Conservation (phyloP, 2,113 vertebrate species). For the Marmota monax region DNA sequence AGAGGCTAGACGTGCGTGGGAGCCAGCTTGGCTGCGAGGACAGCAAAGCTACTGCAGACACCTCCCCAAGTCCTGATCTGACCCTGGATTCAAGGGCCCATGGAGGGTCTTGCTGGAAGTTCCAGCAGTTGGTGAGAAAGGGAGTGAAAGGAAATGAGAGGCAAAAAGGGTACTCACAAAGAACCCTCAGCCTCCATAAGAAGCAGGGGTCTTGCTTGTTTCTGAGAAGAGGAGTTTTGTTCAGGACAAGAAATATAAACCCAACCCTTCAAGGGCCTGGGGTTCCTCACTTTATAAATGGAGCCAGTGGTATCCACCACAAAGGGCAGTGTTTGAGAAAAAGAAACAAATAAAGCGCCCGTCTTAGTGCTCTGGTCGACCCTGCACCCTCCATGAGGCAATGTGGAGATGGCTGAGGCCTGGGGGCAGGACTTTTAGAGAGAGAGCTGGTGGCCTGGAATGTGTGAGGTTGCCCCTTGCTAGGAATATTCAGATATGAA, state of each 20-base stretch:
- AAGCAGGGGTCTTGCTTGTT: not conserved
- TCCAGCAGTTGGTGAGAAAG: not conserved
- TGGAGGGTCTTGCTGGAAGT: not conserved
- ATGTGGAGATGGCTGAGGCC: not conserved
- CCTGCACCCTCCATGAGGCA: not conserved
- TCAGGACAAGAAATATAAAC: not conserved
- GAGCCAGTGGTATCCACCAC: not conserved
- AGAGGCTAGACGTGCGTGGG: not conserved
- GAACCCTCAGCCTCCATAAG: not conserved
- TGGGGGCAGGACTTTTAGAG: not conserved
- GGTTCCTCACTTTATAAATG: not conserved
- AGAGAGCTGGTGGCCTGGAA: not conserved
- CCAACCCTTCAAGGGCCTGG: not conserved
- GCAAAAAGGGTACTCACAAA: not conserved
- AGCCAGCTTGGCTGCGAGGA: not conserved
- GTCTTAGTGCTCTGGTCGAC: not conserved
- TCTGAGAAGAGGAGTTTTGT: not conserved
- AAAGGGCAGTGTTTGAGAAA: not conserved
- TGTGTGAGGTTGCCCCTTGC: not conserved
- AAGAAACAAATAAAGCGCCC: not conserved
- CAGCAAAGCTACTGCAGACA: not conserved
- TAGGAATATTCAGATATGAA: not conserved
- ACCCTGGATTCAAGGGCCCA: constrained; percentile 58
- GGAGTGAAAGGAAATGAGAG: not conserved
- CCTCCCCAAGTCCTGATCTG: not conserved